Percentiles rank a stretch among this genome's conserved stretches.
Conservation (phyloP, 2,888 invertebrate species). For the Apantesis nais region DNA sequence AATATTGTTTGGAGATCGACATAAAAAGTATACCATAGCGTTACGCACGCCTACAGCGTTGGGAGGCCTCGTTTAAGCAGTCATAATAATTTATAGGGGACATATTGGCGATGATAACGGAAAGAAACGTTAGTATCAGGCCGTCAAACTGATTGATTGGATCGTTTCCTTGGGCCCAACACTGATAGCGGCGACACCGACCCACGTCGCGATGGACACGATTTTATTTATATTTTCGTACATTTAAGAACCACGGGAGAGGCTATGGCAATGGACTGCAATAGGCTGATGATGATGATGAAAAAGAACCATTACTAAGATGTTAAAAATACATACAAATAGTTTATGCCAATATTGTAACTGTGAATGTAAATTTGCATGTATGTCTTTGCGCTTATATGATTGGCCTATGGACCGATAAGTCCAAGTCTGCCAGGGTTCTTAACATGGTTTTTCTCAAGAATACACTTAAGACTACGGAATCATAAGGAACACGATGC, state of each 20-base stretch:
- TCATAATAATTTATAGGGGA: slow-evolving; percentile 46
- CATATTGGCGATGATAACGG: slow-evolving; percentile 49
- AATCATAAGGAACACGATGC: too few relatives aligned
- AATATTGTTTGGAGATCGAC: neutral
- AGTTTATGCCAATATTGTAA: neutral
- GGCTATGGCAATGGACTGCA: too few relatives aligned
- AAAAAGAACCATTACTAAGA: too few relatives aligned
- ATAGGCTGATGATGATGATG: too few relatives aligned
- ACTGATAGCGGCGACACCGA: slow-evolving; percentile 38
- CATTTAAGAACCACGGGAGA: too few relatives aligned
- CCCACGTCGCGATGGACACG: slow-evolving; percentile 24
- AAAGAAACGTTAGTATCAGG: slow-evolving; percentile 45
- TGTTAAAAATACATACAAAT: too few relatives aligned
- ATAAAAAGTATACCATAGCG: slow-evolving; percentile 19
- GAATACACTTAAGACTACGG: too few relatives aligned
- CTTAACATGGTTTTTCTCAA: too few relatives aligned
- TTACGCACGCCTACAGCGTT: slow-evolving; percentile 28
- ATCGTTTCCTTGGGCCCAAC: slow-evolving; percentile 45
- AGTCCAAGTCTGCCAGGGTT: too few relatives aligned
- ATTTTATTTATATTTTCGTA: neutral
- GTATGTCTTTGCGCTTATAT: neutral
- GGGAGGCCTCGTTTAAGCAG: slow-evolving; percentile 23
- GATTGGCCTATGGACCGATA: too few relatives aligned
- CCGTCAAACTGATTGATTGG: slow-evolving; percentile 53
- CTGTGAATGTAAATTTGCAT: too few relatives aligned